Evolutionary conservation across 2,113 vertebrate species (phyloP).

Genomic region (Stomatorhinus ivindoensis): DNA sequence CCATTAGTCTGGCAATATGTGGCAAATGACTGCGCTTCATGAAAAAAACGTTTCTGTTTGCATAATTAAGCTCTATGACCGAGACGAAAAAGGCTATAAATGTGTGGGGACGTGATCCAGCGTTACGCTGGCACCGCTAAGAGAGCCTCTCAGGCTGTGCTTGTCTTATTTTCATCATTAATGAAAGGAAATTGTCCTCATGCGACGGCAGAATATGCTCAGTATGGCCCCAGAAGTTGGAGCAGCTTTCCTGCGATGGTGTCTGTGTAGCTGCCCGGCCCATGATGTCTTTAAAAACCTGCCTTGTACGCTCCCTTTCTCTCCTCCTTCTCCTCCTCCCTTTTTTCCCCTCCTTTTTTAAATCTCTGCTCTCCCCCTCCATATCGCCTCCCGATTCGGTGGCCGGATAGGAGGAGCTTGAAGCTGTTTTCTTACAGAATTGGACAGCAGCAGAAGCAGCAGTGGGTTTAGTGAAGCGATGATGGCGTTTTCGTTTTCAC

Average conservation of each 20-base stretch:
- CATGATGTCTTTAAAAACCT: not conserved
- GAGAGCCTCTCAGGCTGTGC: not conserved
- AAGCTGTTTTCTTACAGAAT: not conserved
- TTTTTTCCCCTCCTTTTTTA: not conserved
- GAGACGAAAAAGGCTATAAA: not conserved
- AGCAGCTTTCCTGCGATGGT: not conserved
- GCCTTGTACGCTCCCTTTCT: not conserved
- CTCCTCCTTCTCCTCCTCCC: not conserved
- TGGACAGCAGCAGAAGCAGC: not conserved
- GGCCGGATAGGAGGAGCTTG: not conserved
- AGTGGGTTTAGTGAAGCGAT: not conserved
- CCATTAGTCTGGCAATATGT: not conserved
- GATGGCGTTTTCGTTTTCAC: not conserved
- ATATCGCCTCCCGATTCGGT: not conserved
- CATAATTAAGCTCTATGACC: not conserved
- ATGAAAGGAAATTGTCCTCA: constrained; percentile 10
- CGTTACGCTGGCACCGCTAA: not conserved
- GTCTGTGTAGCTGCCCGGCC: not conserved
- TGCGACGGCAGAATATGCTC: not conserved
- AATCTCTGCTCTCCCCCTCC: not conserved
- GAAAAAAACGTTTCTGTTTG: constrained; percentile 17
- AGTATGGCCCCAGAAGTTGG: not conserved
- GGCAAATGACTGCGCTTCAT: not conserved
- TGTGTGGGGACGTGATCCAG: not conserved
- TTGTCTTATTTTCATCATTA: not conserved